phyloP scores from a whole-genome alignment of 2,113 vertebrate genomes.

The Xiphorhynchus elegans region DNA sequence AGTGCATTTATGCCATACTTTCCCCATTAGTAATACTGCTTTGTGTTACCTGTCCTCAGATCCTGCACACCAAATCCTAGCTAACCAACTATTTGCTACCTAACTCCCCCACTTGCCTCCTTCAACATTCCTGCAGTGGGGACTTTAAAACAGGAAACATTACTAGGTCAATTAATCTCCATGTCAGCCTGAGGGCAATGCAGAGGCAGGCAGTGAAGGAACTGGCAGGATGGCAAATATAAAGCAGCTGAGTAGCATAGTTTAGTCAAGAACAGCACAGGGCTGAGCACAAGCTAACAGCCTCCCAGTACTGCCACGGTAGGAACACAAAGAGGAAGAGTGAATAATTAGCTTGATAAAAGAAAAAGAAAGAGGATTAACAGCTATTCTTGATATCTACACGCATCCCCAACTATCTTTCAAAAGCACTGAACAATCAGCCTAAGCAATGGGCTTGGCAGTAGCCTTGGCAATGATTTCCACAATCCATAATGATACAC shows the following conservation, averaged over 20 bases:
- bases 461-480: not conserved
- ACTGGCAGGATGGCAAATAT: not conserved
- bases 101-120: not conserved
- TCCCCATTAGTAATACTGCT: not conserved
- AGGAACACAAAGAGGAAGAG: not conserved
- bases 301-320: not conserved
- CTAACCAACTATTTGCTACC: not conserved
- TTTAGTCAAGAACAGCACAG: not conserved
- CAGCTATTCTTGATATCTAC: not conserved
- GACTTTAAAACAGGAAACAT: not conserved
- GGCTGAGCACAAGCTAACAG: not conserved
- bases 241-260: not conserved
- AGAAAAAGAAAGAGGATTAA: not conserved
- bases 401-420: not conserved
- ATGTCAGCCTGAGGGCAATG: not conserved
- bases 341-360: not conserved
- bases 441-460: not conserved
- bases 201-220: not conserved
- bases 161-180: not conserved
- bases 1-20: not conserved
- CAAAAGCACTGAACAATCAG: not conserved
- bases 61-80: not conserved
- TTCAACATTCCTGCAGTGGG: not conserved
- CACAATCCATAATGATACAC: not conserved
- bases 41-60: not conserved